These are phyloP conservation scores for Lepisosteus oculatus DNA, from an alignment of 2,113 vertebrate species.

Conservation along the genomic window DNA sequence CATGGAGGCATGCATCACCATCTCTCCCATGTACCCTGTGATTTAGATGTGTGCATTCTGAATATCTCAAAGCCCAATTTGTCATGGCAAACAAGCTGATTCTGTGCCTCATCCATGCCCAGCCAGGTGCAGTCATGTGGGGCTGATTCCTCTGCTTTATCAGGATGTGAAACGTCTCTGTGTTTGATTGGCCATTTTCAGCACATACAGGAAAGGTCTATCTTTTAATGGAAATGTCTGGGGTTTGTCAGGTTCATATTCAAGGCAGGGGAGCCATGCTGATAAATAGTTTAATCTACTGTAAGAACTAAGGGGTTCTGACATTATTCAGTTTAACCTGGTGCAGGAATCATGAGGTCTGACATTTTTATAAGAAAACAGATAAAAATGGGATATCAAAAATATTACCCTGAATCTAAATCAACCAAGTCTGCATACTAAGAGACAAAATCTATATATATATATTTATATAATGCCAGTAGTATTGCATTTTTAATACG, in stretches of 20 bases:
- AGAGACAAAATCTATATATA: no score
- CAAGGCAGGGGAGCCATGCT: slow-evolving; percentile 19
- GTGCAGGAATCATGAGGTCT: no score
- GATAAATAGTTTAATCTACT: slow-evolving; percentile 23
- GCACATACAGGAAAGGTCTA: slow-evolving; percentile 17
- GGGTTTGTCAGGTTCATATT: slow-evolving; percentile 32
- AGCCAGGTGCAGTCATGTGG: neutral
- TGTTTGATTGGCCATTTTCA: neutral
- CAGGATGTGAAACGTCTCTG: neutral
- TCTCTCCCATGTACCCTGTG: no score
- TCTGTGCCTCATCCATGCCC: neutral
- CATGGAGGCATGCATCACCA: no score
- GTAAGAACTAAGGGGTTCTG: slow-evolving; percentile 17
- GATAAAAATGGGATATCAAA: no score
- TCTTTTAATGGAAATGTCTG: slow-evolving; percentile 38
- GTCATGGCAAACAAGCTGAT: neutral
- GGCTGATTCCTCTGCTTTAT: neutral
- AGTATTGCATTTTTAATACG: no score
- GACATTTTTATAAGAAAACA: no score
- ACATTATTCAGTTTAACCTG: slow-evolving; percentile 9
- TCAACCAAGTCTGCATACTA: no score
- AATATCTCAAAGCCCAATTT: neutral
- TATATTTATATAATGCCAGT: no score
- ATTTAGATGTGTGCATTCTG: neutral
- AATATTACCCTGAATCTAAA: no score